These are phyloP conservation scores for Ptychodera flava DNA, from an alignment of 35 echinoderm and acorn worm genomes.

Conservation along the genomic window DNA sequence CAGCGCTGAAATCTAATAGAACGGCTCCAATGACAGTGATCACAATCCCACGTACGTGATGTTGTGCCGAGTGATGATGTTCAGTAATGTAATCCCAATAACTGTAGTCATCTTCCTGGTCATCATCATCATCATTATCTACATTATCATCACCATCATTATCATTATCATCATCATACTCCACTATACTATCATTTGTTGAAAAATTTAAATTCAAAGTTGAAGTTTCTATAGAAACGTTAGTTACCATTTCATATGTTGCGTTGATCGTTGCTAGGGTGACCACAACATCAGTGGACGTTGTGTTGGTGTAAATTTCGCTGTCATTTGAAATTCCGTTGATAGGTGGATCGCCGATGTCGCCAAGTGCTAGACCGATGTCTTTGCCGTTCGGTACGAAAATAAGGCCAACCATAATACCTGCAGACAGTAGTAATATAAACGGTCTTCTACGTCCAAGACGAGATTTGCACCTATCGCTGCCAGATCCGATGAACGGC, in stretches of 20 bases:
- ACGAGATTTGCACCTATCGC: conserved; percentile 76
- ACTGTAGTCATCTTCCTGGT: background rate
- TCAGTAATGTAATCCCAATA: background rate
- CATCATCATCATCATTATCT: background rate
- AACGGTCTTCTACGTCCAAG: conserved; percentile 90
- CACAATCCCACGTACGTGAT: conserved; percentile 54
- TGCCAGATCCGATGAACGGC: conserved; percentile 85
- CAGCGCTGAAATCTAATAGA: conserved; percentile 86
- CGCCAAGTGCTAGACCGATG: background rate
- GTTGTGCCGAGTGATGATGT: background rate
- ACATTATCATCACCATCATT: background rate
- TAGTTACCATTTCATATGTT: background rate
- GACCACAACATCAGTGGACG: background rate
- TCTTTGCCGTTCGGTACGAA: conserved; percentile 79
- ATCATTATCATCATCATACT: background rate
- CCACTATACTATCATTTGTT: background rate
- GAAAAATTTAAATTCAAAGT: background rate
- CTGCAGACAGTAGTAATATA: conserved; percentile 71
- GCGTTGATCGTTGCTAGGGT: background rate
- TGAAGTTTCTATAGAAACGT: background rate
- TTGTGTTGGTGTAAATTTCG: background rate
- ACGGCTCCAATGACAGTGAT: conserved; percentile 81
- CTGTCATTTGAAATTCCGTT: background rate
- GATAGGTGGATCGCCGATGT: background rate
- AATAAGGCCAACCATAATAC: conserved; percentile 74